A percentile compares a stretch with the other conserved stretches of the same genome.
These are phyloP conservation scores for Carcina quercana DNA, from an alignment of 2,888 invertebrate species.

Conservation along the genomic window DNA sequence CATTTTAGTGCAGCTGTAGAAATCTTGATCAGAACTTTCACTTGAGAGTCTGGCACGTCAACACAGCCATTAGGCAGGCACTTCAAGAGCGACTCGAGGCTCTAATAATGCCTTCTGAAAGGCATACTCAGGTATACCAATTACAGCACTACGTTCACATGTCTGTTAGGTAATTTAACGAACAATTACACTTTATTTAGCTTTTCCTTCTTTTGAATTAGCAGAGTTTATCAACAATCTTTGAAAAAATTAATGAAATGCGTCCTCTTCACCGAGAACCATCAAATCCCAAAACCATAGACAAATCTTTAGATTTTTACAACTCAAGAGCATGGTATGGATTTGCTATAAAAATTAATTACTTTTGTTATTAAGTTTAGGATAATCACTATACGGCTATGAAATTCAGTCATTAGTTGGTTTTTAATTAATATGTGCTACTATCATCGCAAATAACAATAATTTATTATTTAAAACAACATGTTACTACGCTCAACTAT, in stretches of 20 bases:
- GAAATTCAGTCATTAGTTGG: too few species aligned
- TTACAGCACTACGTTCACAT: too few species aligned
- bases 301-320: conserved; percentile 27
- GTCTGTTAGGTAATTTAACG: too few species aligned
- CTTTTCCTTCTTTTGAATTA: background rate
- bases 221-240: background rate
- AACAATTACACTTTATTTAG: background rate
- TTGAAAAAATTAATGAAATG: conserved; percentile 35
- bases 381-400: too few species aligned
- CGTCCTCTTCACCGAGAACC: conserved; percentile 35
- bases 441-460: too few species aligned
- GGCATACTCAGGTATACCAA: too few species aligned
- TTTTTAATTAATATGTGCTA: too few species aligned
- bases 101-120: background rate
- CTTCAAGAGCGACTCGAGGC: background rate
- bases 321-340: conserved; percentile 24
- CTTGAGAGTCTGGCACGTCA: conserved; percentile 55
- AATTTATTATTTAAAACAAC: too few species aligned
- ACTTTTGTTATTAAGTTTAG: too few species aligned
- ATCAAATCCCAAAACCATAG: conserved; percentile 33
- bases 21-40: conserved; percentile 44
- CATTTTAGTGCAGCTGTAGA: conserved; percentile 35
- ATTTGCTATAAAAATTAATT: conserved; percentile 32
- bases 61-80: conserved; percentile 45
- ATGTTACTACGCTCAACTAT: too few species aligned